Percentiles rank a stretch among this genome's conserved stretches.
Conservation (phyloP, 1,140 invertebrate species). For the Copidosoma floridanum region DNA sequence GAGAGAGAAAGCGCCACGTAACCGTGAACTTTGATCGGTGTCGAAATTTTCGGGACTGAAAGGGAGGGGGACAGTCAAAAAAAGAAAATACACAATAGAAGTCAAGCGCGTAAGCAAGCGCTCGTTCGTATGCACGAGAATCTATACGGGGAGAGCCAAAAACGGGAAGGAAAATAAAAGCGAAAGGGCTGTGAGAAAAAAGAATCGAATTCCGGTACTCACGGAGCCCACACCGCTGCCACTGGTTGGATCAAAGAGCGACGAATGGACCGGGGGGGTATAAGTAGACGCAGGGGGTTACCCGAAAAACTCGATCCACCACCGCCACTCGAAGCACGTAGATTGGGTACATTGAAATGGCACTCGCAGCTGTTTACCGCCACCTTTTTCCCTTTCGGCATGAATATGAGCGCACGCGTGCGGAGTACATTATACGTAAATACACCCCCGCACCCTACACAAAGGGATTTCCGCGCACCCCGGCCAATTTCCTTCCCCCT, state of each 20-base stretch:
- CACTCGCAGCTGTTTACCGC: conserved; percentile 44
- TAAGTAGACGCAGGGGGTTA: not conserved
- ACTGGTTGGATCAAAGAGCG: conserved; percentile 22
- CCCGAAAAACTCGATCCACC: conserved; percentile 23
- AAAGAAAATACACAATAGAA: too few relatives aligned
- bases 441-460: conserved; percentile 16
- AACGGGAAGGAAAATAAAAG: not conserved
- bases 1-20: not conserved
- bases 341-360: conserved; percentile 43
- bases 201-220: conserved; percentile 7
- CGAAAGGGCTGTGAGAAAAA: not conserved
- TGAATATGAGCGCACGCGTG: conserved; percentile 7
- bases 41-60: too few relatives aligned
- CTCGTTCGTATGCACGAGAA: too few relatives aligned
- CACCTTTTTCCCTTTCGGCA: conserved; percentile 14
- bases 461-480: conserved; percentile 36
- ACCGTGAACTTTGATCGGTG: too few relatives aligned
- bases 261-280: not conserved
- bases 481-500: conserved; percentile 33
- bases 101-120: too few relatives aligned
- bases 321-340: too few relatives aligned
- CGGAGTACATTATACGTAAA: too few relatives aligned
- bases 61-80: too few relatives aligned
- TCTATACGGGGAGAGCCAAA: not conserved
- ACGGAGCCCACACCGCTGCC: not conserved